These are phyloP conservation scores for Bubo scandiacus DNA, from an alignment of 2,113 vertebrate species.

Conservation along the genomic window DNA sequence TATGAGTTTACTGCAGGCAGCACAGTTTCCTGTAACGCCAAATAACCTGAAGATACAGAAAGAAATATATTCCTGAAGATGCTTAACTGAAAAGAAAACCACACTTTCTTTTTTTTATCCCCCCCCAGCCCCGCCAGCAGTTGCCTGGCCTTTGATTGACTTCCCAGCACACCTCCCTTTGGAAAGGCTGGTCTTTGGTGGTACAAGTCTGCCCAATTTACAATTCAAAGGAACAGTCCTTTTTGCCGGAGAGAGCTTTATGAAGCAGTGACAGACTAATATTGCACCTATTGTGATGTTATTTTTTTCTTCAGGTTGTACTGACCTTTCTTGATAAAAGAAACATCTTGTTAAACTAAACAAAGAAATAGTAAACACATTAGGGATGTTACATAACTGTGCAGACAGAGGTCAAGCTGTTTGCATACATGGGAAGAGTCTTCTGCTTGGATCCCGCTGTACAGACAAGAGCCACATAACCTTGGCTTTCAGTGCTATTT, in stretches of 20 bases:
- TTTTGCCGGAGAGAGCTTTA: background rate
- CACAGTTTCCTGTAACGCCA: constrained; percentile 96
- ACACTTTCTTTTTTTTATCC: background rate
- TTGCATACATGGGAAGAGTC: background rate
- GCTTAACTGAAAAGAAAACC: background rate
- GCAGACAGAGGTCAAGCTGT: constrained; percentile 40
- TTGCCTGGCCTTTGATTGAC: background rate
- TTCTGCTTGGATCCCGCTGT: background rate
- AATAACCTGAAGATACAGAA: constrained; percentile 84
- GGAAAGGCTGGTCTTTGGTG: background rate
- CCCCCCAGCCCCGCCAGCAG: background rate
- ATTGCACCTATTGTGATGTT: background rate
- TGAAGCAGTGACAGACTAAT: background rate
- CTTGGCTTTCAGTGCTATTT: constrained; percentile 56
- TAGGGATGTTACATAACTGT: constrained; percentile 45
- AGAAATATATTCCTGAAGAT: background rate
- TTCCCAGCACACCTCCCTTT: background rate
- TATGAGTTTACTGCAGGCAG: constrained; percentile 97
- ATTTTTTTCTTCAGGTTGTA: background rate
- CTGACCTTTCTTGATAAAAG: constrained; percentile 62
- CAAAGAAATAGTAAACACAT: constrained; percentile 53
- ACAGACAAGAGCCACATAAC: constrained; percentile 42
- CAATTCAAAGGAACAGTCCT: background rate
- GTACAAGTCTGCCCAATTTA: background rate
- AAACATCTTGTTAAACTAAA: constrained; percentile 43